Evolutionary conservation across 2,113 vertebrate genomes (phyloP).

Genomic region (Grus americana): DNA sequence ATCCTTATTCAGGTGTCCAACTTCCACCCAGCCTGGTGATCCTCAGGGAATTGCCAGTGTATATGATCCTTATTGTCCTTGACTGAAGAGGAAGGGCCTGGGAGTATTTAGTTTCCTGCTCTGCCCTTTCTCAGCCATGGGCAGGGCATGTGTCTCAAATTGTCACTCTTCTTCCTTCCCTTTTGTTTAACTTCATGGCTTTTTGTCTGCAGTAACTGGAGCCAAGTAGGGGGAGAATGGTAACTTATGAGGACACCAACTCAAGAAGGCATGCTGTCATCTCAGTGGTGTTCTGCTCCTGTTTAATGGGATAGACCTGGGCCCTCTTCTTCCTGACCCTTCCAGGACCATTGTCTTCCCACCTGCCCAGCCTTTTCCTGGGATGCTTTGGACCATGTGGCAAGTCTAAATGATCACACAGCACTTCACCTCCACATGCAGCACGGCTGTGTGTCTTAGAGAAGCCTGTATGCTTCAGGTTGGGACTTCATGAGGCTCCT

Average conservation of each 20-base stretch:
- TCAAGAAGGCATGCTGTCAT: background rate
- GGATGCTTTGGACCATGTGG: background rate
- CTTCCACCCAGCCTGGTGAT: background rate
- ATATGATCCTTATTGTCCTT: background rate
- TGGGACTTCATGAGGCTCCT: background rate
- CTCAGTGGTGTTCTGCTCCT: background rate
- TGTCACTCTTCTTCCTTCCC: conserved; percentile 2
- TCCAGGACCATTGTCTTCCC: background rate
- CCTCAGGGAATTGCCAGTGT: background rate
- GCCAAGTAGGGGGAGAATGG: background rate
- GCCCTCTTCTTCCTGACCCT: background rate
- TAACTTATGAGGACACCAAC: background rate
- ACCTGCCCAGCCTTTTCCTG: background rate
- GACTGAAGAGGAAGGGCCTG: background rate
- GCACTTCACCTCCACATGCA: background rate
- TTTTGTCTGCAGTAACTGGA: background rate
- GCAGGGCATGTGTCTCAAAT: background rate
- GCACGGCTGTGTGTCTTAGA: background rate
- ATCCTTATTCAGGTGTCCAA: background rate
- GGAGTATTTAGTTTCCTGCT: conserved; percentile 6
- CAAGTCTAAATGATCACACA: background rate
- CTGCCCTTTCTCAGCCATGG: background rate
- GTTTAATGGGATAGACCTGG: background rate
- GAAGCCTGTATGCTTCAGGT: background rate
- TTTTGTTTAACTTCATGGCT: background rate